Base-by-base conservation (phyloP, 2,888 invertebrate species). In the Rhodophaea formosa region DNA sequence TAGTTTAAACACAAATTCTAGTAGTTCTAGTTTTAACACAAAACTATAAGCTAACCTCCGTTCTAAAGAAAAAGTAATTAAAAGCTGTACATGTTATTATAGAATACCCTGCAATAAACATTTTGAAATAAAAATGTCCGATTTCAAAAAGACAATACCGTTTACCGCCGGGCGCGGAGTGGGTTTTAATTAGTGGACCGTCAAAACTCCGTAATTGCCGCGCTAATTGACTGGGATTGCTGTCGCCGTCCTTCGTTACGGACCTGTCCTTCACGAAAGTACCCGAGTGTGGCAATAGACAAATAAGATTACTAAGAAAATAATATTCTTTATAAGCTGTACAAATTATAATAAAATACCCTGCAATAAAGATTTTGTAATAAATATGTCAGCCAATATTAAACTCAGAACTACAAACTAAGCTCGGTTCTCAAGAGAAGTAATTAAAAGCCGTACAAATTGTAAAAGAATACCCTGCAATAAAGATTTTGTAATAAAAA, bases 151-250 rank as follows among this genome's bases (percentile, higher is more conserved):
- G 45, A 56, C 57, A 60, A 60, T 60, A 62, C 57, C 29, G 39
- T 42, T 56, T 56, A 45, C 46, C 14, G 53, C 32, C 32, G 47
- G 59, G 12, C 8, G 14, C 30, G 47, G 57, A 52, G 55, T 58
- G 43, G 53, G 57, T 64, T 69, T n/a, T 66, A 69, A 76, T 75
- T 71, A 69, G 64, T 62, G 67, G 63, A 58, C 56, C 65, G 63
- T 61, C 62, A 64, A 56, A 71, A 66, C 64, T 53, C 29, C 54
- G 55, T 71, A 70, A 77, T 78, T 72, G 72, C 57, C 59, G 61
- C 61, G 64, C 62, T 77, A 75, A 79, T 79, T 77, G 74, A 69
- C 69, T 71, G 57, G 65, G 70, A 71, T 70, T 69, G 68, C 63
- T 44, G 57, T 23, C 58, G 56, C 42, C 23, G 29, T 15, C 17